Percentiles rank a stretch among this genome's conserved stretches.
phyloP scores from a whole-genome alignment of 2,797 vertebrate species.

The Ctenosaura bakeri region DNA sequence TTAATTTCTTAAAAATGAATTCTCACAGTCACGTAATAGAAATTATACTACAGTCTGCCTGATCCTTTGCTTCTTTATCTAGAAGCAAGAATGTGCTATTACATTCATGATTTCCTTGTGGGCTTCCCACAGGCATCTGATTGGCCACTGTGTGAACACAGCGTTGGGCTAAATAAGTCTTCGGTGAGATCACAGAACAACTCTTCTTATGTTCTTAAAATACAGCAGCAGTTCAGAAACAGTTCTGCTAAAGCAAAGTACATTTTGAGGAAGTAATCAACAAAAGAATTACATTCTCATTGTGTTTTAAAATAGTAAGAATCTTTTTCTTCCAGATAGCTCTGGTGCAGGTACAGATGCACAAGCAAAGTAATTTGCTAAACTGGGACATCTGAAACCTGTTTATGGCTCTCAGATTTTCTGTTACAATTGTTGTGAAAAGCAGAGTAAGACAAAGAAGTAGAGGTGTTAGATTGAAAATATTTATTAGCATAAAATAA shows the following conservation, averaged over 20 bases:
- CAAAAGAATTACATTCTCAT: neutral
- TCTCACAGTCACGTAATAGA: neutral
- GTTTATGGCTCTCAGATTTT: neutral
- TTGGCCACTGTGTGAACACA: neutral
- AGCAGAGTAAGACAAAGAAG: neutral
- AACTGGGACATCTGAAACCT: neutral
- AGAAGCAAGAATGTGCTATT: neutral
- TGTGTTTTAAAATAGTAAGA: neutral
- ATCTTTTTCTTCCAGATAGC: neutral
- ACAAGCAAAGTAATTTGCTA: neutral
- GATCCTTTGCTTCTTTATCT: neutral
- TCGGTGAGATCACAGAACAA: neutral
- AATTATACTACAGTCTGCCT: neutral
- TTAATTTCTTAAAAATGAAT: neutral
- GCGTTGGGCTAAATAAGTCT: neutral
- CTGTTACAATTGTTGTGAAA: neutral
- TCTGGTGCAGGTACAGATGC: neutral
- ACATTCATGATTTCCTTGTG: neutral
- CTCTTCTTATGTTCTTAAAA: neutral
- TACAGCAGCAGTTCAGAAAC: neutral
- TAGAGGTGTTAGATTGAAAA: too few relatives aligned
- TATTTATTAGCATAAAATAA: too few relatives aligned
- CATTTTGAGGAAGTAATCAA: neutral
- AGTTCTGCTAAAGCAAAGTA: neutral
- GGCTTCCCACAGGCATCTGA: neutral